A percentile compares a stretch with the other conserved stretches of the same genome.
These are phyloP conservation scores for Bombus picipes DNA, from an alignment of 1,140 invertebrate species.

Conservation along the genomic window DNA sequence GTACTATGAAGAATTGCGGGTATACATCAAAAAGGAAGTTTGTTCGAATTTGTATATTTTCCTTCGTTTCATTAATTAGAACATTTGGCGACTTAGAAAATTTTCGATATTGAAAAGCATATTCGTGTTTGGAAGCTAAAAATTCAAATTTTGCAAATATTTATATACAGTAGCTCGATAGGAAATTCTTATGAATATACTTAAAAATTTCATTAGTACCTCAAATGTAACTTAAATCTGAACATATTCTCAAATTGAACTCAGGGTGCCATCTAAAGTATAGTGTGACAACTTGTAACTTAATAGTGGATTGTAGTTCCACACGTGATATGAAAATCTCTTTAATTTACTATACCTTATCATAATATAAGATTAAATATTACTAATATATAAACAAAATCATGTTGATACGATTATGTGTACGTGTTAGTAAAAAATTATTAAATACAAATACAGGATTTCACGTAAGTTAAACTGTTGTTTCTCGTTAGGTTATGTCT, in stretches of 20 bases:
- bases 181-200: too few relatives aligned
- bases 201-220: too few relatives aligned
- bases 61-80: neutral
- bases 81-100: neutral
- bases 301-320: too few relatives aligned
- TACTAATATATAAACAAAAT: neutral
- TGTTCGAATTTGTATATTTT: neutral
- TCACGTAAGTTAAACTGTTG: slow-evolving; percentile 29
- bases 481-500: slow-evolving; percentile 7
- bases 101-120: too few relatives aligned
- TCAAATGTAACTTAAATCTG: neutral
- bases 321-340: neutral
- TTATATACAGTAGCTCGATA: too few relatives aligned
- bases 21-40: neutral
- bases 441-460: slow-evolving; percentile 6
- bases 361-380: neutral
- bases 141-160: too few relatives aligned
- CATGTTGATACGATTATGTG: slow-evolving; percentile 41
- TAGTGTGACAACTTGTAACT: neutral
- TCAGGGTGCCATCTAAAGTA: neutral
- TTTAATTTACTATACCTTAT: neutral
- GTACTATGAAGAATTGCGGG: too few relatives aligned
- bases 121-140: too few relatives aligned
- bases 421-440: neutral
- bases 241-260: neutral